Evolutionary conservation across 2,888 invertebrate genomes (phyloP).

Genomic region (Spilosoma lubricipeda): DNA sequence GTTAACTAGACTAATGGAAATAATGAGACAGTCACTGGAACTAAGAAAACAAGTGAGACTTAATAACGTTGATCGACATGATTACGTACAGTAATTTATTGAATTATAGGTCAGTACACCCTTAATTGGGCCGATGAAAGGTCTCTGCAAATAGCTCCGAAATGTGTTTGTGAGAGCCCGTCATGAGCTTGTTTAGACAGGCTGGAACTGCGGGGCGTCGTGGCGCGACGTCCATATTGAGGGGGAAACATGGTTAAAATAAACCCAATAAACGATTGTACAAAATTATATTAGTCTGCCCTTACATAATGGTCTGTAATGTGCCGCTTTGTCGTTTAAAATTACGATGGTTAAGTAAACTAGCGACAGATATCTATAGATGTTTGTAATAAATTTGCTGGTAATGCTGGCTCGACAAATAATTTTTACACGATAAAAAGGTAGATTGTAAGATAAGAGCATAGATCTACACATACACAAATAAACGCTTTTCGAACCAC

Average conservation of each 20-base stretch:
- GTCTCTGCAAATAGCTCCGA: slow-evolving; percentile 55
- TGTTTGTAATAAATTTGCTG: not conserved
- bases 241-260: slow-evolving; percentile 43
- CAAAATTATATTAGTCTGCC: slow-evolving; percentile 23
- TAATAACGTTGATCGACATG: not conserved
- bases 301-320: slow-evolving; percentile 45
- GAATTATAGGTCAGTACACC: slow-evolving; percentile 47
- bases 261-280: slow-evolving; percentile 38
- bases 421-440: too few species aligned
- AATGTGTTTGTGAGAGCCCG: slow-evolving; percentile 57
- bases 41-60: not conserved
- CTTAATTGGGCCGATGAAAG: slow-evolving; percentile 34
- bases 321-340: slow-evolving; percentile 19
- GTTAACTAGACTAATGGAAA: too few species aligned
- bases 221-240: slow-evolving; percentile 26
- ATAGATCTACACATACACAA: too few species aligned
- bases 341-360: not conserved
- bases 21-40: not conserved
- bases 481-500: too few species aligned
- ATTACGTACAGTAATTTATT: slow-evolving; percentile 34
- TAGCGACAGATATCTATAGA: not conserved
- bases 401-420: not conserved
- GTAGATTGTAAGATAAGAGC: not conserved
- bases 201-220: slow-evolving; percentile 51
- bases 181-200: slow-evolving; percentile 49